These are phyloP conservation scores for Volucella zonaria DNA, from an alignment of 2,888 invertebrate genomes.

Conservation along the genomic window DNA sequence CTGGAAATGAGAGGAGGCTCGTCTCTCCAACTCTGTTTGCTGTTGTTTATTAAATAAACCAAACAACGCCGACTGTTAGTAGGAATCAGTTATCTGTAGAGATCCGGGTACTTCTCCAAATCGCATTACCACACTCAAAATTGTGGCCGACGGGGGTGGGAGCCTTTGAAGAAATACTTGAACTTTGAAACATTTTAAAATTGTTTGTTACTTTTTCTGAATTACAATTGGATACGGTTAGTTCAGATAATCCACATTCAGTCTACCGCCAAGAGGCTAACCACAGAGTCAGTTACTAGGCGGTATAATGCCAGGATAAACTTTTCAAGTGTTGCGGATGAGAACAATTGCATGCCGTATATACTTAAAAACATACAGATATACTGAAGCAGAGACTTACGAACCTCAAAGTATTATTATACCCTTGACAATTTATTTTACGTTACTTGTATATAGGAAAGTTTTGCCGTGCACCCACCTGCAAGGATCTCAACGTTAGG, in stretches of 20 bases:
- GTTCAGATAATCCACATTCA: neutral
- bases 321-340: neutral
- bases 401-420: neutral
- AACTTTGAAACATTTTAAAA: neutral
- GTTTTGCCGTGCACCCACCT: conserved; percentile 8
- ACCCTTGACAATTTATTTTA: conserved; percentile 14
- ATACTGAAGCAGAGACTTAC: neutral
- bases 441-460: neutral
- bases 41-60: conserved; percentile 49
- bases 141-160: too few species aligned
- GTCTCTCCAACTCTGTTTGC: neutral
- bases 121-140: neutral
- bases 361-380: neutral
- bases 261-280: neutral
- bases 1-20: conserved; percentile 10
- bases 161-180: neutral
- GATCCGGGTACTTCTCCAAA: conserved; percentile 20
- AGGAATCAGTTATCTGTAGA: neutral
- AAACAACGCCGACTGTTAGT: conserved; percentile 12
- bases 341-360: neutral
- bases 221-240: conserved; percentile 20
- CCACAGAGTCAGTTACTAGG: neutral
- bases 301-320: neutral
- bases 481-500: conserved; percentile 4
- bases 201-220: conserved; percentile 19